Conservation (phyloP, 1,140 invertebrate species). For the Mactra quadrangularis region DNA sequence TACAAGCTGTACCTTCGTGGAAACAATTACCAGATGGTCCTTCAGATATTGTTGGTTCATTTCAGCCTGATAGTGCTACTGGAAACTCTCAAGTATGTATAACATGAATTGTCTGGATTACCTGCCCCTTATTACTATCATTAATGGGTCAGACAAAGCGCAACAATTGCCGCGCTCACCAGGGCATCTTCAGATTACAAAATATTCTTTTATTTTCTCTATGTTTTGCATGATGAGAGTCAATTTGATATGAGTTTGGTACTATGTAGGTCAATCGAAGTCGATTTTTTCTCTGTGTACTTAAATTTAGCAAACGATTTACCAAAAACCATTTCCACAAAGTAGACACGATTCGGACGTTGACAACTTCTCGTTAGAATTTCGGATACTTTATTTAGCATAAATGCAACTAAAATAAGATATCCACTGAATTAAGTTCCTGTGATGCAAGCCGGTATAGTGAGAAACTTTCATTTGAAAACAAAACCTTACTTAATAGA, state of each 20-base stretch:
- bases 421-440: background rate
- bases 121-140: too few relatives aligned
- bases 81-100: constrained; percentile 30
- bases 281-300: background rate
- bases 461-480: too few relatives aligned
- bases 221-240: background rate
- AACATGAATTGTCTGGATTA: too few relatives aligned
- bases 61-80: constrained; percentile 27
- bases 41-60: constrained; percentile 48
- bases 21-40: constrained; percentile 54
- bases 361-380: too few relatives aligned
- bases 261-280: too few relatives aligned
- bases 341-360: too few relatives aligned
- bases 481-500: too few relatives aligned
- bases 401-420: background rate
- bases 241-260: too few relatives aligned
- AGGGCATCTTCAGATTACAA: too few relatives aligned
- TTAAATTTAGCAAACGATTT: background rate
- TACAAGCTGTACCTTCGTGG: constrained; percentile 51
- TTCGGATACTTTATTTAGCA: too few relatives aligned
- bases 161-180: background rate
- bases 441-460: background rate
- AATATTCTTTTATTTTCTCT: too few relatives aligned
- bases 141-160: background rate
- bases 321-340: too few relatives aligned